A percentile compares a stretch with the other conserved stretches of the same genome.
Evolutionary conservation across 64 coral and sea anemone genomes (phyloP).

Genomic region (Stichodactyla mertensii): DNA sequence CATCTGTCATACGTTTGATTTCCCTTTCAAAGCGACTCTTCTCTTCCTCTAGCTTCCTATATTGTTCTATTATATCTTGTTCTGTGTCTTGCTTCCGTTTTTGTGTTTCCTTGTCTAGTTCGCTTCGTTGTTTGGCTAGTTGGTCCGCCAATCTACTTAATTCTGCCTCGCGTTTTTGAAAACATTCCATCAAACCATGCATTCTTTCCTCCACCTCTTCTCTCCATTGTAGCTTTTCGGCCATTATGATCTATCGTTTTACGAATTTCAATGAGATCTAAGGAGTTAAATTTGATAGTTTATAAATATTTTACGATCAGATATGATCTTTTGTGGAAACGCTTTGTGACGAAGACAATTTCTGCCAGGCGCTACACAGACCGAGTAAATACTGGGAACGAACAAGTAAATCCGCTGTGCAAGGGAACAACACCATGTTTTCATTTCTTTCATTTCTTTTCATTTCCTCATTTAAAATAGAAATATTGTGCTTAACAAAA

Average conservation of each 20-base stretch:
- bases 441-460: too few relatives aligned
- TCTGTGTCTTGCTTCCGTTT: slow-evolving; percentile 52
- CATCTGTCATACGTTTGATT: slow-evolving; percentile 70
- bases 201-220: slow-evolving; percentile 45
- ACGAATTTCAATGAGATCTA: neutral
- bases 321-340: neutral
- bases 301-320: slow-evolving; percentile 13
- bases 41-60: slow-evolving; percentile 55
- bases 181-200: slow-evolving; percentile 60
- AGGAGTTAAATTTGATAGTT: neutral
- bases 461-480: too few relatives aligned
- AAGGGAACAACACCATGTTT: too few relatives aligned
- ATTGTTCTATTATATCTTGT: slow-evolving; percentile 49
- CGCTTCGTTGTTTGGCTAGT: slow-evolving; percentile 53
- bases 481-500: too few relatives aligned
- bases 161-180: slow-evolving; percentile 79
- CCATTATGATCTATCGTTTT: slow-evolving; percentile 21
- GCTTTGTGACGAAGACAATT: neutral
- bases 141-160: slow-evolving; percentile 47
- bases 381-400: neutral
- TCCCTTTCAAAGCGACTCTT: slow-evolving; percentile 71
- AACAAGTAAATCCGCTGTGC: too few relatives aligned
- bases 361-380: neutral
- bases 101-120: slow-evolving; percentile 80
- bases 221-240: slow-evolving; percentile 47